Base-by-base conservation (phyloP, 1,140 invertebrate genomes). In the Pemphigus obesinymphae region DNA sequence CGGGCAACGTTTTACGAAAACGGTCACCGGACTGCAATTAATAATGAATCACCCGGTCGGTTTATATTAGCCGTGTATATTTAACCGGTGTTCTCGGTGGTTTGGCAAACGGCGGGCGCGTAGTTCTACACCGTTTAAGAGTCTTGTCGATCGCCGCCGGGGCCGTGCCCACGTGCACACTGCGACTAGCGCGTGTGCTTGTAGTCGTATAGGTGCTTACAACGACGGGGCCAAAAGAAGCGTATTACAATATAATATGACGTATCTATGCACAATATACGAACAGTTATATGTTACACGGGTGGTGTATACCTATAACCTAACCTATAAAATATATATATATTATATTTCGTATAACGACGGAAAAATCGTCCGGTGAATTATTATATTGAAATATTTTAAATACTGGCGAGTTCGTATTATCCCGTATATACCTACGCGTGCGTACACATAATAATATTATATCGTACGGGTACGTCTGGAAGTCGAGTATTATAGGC, bases 91-190 rank as follows among this genome's bases (percentile, higher is more conserved):
- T 78, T 55, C n/a, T 58, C n/a, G 8, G 5, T 4, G 75, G 75
- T 78, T 78, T 78, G 31, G 75, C 50, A 55, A 76, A 78, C 50
- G 50, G 29, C 53, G 75, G n/a, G n/a, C n/a, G n/a, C n/a, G n/a
- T n/a, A n/a, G n/a, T 78, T 55, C 50, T 76, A 76, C 73, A 76
- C 58, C 73, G 50, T 76, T 76, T 58, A n/a, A 23, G 31, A 73
- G 75, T 78, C 53, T 40, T 26, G 50, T 58, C 72, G 23, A 26
- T 34, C 34, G 63, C 63, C 63, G 63, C 34, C 34, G 37, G 68
- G 31, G 3, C 48, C 75, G 34, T 37, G 75, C 75, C 75, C 73
- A 78, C 75, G 75, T 37, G 10, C 15, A 50, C 48, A 20, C 5
- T 50, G 2, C 10, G 10, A 40, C 10, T 5, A 5, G 10, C 37